These are phyloP conservation scores for Lacerta bilineata DNA, from an alignment of 2,797 vertebrate species.

Conservation along the genomic window DNA sequence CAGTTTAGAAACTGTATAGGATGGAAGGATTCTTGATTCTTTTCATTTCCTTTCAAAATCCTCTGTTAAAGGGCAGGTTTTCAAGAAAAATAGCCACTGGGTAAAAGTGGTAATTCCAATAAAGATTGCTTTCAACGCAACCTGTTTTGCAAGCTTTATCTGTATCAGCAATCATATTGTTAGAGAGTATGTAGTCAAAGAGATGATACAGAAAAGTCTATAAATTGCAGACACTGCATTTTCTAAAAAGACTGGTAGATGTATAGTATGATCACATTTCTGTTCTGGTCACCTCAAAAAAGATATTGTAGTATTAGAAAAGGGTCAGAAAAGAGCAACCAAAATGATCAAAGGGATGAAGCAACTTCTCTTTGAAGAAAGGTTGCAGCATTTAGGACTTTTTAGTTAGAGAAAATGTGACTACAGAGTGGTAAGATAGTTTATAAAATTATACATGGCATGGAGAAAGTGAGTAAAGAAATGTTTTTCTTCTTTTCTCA, in stretches of 20 bases:
- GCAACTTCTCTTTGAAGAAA: too few species aligned
- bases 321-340: too few species aligned
- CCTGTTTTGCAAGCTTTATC: neutral
- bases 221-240: neutral
- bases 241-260: neutral
- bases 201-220: neutral
- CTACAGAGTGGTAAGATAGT: too few species aligned
- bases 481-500: too few species aligned
- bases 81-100: constrained; percentile 7
- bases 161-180: neutral
- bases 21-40: neutral
- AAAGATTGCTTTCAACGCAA: neutral
- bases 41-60: constrained; percentile 19
- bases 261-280: too few species aligned
- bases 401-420: too few species aligned
- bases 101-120: neutral
- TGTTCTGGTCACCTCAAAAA: too few species aligned
- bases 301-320: too few species aligned
- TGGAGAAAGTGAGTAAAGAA: too few species aligned
- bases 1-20: neutral
- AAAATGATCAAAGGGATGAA: too few species aligned
- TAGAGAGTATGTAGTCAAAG: neutral
- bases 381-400: too few species aligned
- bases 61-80: neutral
- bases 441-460: too few species aligned